These are phyloP conservation scores for Galeruca laticollis DNA, from an alignment of 2,888 invertebrate genomes.

Conservation along the genomic window DNA sequence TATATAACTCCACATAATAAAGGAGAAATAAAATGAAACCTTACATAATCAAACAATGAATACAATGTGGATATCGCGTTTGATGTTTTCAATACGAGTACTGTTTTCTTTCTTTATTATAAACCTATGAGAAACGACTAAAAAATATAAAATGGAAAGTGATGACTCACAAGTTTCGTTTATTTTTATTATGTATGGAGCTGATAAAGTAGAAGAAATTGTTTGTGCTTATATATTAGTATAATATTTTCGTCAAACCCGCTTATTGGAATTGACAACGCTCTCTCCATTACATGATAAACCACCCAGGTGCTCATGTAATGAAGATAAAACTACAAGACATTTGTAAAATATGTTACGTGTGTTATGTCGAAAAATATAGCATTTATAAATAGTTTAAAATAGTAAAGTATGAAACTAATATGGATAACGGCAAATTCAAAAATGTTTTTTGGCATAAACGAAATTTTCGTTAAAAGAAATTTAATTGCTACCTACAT, in stretches of 20 bases:
- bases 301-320: too few relatives aligned
- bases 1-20: slow-evolving; percentile 4
- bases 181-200: background rate
- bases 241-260: background rate
- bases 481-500: too few relatives aligned
- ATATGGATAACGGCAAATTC: too few relatives aligned
- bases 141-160: background rate
- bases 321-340: too few relatives aligned
- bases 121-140: background rate
- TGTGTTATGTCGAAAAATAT: too few relatives aligned
- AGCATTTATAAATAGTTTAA: too few relatives aligned
- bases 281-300: too few relatives aligned
- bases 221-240: background rate
- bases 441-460: too few relatives aligned
- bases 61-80: slow-evolving; percentile 6
- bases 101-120: background rate
- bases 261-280: background rate
- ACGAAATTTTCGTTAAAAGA: too few relatives aligned
- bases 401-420: too few relatives aligned
- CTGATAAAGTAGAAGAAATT: too few relatives aligned
- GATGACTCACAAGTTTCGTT: background rate
- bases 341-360: too few relatives aligned
- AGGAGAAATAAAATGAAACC: slow-evolving; percentile 1
- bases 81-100: slow-evolving; percentile 2
- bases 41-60: slow-evolving; percentile 3